These are phyloP conservation scores for Ciconia boyciana DNA, from an alignment of 2,113 vertebrate genomes.

Conservation along the genomic window DNA sequence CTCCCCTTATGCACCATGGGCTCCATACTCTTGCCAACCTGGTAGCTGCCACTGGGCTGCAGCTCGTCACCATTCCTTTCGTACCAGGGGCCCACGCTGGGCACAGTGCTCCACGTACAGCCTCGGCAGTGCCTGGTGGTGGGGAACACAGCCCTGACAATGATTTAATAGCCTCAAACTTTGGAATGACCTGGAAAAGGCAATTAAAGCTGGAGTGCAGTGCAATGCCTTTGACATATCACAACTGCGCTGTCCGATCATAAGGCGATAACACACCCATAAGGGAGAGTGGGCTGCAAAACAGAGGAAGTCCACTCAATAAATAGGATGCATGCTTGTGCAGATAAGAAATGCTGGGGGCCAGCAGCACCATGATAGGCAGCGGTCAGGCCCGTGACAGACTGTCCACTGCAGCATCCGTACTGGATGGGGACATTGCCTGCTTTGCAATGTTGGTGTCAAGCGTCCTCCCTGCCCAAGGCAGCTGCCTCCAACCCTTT, in stretches of 20 bases:
- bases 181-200: not conserved
- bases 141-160: not conserved
- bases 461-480: accelerated
- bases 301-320: not conserved
- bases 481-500: not conserved
- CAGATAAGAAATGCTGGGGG: not conserved
- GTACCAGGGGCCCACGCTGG: not conserved
- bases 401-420: not conserved
- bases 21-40: not conserved
- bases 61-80: not conserved
- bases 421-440: not conserved
- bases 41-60: not conserved
- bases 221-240: not conserved
- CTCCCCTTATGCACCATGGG: accelerated
- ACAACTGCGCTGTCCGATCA: accelerated
- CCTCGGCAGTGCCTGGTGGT: not conserved
- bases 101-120: not conserved
- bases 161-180: not conserved
- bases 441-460: not conserved
- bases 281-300: not conserved
- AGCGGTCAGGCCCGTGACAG: not conserved
- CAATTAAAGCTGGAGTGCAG: not conserved
- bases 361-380: not conserved
- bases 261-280: not conserved
- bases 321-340: not conserved